Evolutionary conservation across 2,797 vertebrate genomes (phyloP).

Genomic region (Neopelma chrysocephalum): DNA sequence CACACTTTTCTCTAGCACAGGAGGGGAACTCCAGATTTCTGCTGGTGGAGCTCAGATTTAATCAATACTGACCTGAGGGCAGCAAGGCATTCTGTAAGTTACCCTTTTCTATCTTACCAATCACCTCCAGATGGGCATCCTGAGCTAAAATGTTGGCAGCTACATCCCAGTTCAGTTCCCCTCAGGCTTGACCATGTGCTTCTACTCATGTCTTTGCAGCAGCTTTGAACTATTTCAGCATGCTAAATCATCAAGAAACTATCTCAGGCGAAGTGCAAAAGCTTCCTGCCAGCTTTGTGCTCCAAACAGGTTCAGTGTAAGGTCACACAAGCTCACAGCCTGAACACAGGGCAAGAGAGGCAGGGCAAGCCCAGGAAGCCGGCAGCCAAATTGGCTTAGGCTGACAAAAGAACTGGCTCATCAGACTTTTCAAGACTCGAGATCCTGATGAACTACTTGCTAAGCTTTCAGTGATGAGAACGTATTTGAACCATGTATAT

Average conservation of each 20-base stretch:
- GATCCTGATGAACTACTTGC: neutral
- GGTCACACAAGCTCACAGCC: slow-evolving; percentile 44
- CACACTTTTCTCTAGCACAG: neutral
- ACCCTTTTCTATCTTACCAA: neutral
- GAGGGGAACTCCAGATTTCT: neutral
- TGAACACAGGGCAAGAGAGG: neutral
- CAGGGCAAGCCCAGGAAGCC: neutral
- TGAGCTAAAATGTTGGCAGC: neutral
- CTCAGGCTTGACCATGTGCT: slow-evolving; percentile 21
- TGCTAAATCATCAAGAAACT: slow-evolving; percentile 27
- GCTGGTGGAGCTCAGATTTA: neutral
- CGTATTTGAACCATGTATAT: neutral
- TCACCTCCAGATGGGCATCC: neutral
- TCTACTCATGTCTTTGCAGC: neutral
- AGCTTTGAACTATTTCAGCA: slow-evolving; percentile 42
- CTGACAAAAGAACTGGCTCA: slow-evolving; percentile 2
- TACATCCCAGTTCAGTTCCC: neutral
- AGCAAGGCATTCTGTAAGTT: neutral
- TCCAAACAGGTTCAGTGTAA: slow-evolving; percentile 36
- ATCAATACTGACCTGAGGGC: neutral
- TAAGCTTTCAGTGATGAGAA: neutral
- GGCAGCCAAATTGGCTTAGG: neutral
- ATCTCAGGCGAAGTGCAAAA: neutral
- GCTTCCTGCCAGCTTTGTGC: slow-evolving; percentile 47
- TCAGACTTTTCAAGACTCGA: slow-evolving; percentile 6